Evolutionary conservation across 2,113 vertebrate species (phyloP).

Genomic region (Erythrocercus mccallii): DNA sequence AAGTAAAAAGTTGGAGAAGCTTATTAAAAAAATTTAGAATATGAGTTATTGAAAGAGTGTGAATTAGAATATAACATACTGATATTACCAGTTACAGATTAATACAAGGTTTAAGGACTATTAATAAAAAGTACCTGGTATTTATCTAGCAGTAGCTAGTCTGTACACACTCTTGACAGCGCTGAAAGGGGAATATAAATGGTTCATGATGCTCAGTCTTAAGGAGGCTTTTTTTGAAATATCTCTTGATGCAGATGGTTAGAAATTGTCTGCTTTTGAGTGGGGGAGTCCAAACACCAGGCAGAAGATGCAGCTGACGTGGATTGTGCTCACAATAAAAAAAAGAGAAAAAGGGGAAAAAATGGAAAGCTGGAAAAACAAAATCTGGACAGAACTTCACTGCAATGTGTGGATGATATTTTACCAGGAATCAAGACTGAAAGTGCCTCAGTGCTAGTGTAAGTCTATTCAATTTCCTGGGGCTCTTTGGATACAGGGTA

Average conservation of each 20-base stretch:
- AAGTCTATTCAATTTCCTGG: not conserved
- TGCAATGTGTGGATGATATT: not conserved
- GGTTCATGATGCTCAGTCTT: not conserved
- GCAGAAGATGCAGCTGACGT: not conserved
- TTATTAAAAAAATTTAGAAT: not conserved
- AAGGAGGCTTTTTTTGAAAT: not conserved
- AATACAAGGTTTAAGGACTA: not conserved
- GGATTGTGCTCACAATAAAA: not conserved
- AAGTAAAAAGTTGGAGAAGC: not conserved
- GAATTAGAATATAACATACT: not conserved
- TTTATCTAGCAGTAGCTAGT: not conserved
- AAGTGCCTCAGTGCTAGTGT: fast-evolving
- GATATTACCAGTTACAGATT: not conserved
- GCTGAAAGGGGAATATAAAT: not conserved
- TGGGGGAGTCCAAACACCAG: not conserved
- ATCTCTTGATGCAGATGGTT: not conserved
- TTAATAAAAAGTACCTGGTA: not conserved
- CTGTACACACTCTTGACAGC: not conserved
- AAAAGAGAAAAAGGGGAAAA: not conserved
- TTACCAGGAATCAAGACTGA: not conserved
- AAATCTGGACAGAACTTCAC: not conserved
- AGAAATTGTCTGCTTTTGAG: not conserved
- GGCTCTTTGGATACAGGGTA: not conserved
- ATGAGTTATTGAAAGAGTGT: not conserved
- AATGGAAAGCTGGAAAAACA: not conserved